Conservation (phyloP, 2,888 invertebrate genomes). For the Bruchidius siliquastri region DNA sequence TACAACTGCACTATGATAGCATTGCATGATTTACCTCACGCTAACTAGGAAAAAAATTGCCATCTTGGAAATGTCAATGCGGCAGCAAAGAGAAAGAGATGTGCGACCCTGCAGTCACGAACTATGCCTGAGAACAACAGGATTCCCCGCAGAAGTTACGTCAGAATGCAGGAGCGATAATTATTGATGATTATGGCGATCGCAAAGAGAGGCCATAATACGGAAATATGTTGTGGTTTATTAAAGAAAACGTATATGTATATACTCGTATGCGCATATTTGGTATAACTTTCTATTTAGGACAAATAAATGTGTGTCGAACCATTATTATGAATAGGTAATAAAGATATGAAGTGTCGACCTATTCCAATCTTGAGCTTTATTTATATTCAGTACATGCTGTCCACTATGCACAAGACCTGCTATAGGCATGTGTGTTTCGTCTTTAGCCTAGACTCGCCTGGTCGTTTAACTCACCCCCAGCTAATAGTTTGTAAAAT, state of each 20-base stretch:
- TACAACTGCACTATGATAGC: background rate
- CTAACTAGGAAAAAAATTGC: background rate
- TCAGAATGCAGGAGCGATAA: background rate
- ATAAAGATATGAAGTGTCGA: background rate
- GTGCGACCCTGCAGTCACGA: background rate
- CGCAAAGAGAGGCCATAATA: background rate
- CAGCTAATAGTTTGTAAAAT: too few species aligned
- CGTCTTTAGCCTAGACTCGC: too few species aligned
- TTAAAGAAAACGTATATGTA: background rate
- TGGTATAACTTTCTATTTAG: background rate
- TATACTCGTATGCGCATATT: background rate
- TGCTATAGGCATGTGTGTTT: too few species aligned
- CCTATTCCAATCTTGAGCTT: too few species aligned
- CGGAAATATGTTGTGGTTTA: background rate
- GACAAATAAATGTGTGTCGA: background rate
- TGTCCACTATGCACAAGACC: too few species aligned
- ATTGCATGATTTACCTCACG: background rate
- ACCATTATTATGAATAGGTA: background rate
- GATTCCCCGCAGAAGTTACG: background rate
- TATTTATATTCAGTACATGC: too few species aligned
- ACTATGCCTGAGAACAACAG: background rate
- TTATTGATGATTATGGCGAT: background rate
- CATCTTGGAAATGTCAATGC: background rate
- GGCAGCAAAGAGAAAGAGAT: background rate
- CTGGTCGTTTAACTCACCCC: too few species aligned